Percentiles rank a stretch among this genome's conserved stretches.
phyloP scores from a whole-genome alignment of 1,140 invertebrate species.

The Euura lappo region DNA sequence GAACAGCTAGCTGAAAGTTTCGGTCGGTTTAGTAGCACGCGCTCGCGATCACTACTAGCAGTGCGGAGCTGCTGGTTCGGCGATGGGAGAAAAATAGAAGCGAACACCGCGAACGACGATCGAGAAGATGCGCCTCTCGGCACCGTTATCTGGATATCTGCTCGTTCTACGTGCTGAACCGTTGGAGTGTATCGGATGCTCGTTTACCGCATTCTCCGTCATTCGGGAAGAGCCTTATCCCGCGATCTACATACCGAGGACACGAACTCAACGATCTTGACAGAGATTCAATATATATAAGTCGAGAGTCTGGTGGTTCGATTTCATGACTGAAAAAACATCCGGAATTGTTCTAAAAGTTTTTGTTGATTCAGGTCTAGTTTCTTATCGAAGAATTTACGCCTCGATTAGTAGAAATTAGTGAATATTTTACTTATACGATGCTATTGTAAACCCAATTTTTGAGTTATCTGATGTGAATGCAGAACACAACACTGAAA shows the following conservation, averaged over 20 bases:
- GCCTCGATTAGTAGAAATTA: too few relatives aligned
- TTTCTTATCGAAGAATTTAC: too few relatives aligned
- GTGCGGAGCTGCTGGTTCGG: neutral
- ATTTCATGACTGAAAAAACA: too few relatives aligned
- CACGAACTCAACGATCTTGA: too few relatives aligned
- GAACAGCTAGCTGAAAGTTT: neutral
- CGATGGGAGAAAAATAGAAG: neutral
- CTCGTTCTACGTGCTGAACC: neutral
- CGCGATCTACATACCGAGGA: neutral
- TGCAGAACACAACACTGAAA: too few relatives aligned
- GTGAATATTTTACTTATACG: too few relatives aligned
- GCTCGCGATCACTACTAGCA: neutral
- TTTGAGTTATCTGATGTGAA: too few relatives aligned
- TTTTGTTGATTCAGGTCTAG: too few relatives aligned
- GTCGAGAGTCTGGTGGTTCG: too few relatives aligned
- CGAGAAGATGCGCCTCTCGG: neutral
- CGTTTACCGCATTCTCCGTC: neutral
- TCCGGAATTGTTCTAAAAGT: too few relatives aligned
- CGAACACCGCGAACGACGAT: neutral
- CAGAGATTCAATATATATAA: too few relatives aligned
- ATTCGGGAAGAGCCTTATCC: neutral
- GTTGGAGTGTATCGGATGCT: neutral
- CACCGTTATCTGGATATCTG: neutral
- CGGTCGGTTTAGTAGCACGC: conserved; percentile 4
- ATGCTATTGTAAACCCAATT: too few relatives aligned